Conservation (phyloP, 1,140 invertebrate species). For the Psilanteris sp. region DNA sequence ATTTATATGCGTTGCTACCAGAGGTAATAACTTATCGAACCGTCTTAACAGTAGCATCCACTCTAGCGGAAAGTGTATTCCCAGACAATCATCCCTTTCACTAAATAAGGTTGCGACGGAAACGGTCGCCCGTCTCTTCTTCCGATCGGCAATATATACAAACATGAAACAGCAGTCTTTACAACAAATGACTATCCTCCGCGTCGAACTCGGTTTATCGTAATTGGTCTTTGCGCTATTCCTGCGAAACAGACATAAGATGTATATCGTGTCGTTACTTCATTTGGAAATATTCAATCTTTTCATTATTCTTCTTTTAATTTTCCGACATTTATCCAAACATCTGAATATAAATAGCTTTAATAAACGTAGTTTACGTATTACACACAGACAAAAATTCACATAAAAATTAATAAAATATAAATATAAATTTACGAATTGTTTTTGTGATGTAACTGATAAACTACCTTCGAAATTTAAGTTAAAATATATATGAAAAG, state of each 20-base stretch:
- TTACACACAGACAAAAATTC: no score
- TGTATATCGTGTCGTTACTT: slow-evolving; percentile 1
- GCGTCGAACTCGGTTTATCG: slow-evolving; percentile 38
- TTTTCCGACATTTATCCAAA: no score
- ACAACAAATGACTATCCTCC: slow-evolving; percentile 47
- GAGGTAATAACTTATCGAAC: slow-evolving; percentile 73
- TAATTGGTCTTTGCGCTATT: slow-evolving; percentile 60
- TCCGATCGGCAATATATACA: slow-evolving; percentile 44
- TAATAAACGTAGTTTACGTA: no score
- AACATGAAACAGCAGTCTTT: slow-evolving; percentile 9
- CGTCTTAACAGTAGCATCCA: slow-evolving; percentile 60
- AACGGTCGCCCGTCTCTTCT: slow-evolving; percentile 69
- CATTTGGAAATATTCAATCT: slow-evolving; percentile 2
- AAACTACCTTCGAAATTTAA: no score
- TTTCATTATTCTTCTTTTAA: no score
- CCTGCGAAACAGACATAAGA: background rate
- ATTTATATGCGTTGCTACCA: slow-evolving; percentile 74
- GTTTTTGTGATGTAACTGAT: no score
- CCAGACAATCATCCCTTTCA: slow-evolving; percentile 68
- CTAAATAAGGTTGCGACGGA: slow-evolving; percentile 76
- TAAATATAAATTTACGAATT: no score
- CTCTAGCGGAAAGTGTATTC: slow-evolving; percentile 63
- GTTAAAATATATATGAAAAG: no score
- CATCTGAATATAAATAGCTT: no score
- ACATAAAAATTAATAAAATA: no score